Evolutionary conservation across 2,888 invertebrate species (phyloP).

Genomic region (Cryptops parisi): DNA sequence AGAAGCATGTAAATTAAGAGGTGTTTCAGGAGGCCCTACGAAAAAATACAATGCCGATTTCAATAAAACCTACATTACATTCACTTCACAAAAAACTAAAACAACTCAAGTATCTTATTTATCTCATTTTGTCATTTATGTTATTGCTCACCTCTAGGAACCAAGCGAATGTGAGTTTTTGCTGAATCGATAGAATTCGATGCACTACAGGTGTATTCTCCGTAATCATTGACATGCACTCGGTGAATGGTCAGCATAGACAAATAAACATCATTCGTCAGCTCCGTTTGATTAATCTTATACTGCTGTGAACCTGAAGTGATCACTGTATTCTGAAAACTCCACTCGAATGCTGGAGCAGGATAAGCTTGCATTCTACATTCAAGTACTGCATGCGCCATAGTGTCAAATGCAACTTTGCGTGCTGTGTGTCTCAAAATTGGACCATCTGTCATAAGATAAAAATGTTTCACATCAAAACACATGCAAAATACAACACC

Average conservation of each 20-base stretch:
- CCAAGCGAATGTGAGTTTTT: conserved; percentile 47
- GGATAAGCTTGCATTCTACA: conserved; percentile 86
- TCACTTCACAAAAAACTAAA: background rate
- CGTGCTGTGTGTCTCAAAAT: conserved; percentile 53
- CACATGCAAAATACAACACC: background rate
- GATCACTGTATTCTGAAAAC: conserved; percentile 18
- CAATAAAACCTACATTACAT: background rate
- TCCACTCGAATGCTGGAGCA: conserved; percentile 86
- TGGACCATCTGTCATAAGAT: conserved; percentile 53
- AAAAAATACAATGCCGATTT: background rate
- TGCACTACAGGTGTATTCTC: conserved; percentile 79
- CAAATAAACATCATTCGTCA: conserved; percentile 72
- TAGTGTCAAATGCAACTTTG: conserved; percentile 63
- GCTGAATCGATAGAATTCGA: conserved; percentile 61
- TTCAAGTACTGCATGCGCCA: conserved; percentile 69
- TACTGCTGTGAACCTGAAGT: conserved; percentile 50
- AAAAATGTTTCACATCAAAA: background rate
- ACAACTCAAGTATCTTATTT: background rate
- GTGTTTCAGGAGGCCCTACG: conserved; percentile 59
- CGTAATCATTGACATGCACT: conserved; percentile 52
- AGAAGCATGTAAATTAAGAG: conserved; percentile 52
- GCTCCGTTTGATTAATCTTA: conserved; percentile 62
- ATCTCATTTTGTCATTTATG: background rate
- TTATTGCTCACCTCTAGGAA: conserved; percentile 48
- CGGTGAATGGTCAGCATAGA: conserved; percentile 58